Evolutionary conservation across 2,797 vertebrate genomes (phyloP).

Genomic region (Phoebastria nigripes): DNA sequence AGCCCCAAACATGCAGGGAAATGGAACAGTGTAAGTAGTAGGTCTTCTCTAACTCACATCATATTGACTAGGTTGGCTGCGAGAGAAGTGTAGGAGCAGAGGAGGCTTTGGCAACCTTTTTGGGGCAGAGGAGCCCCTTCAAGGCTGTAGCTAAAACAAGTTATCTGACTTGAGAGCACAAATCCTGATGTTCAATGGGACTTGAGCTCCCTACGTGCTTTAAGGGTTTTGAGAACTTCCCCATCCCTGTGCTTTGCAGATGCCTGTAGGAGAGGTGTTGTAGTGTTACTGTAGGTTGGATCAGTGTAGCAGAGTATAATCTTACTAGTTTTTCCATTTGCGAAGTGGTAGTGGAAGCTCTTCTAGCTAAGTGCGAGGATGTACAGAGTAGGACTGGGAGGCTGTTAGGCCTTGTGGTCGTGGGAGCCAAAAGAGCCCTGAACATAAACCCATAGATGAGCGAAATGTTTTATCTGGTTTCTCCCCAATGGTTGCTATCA

Average conservation of each 20-base stretch:
- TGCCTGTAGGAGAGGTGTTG: neutral
- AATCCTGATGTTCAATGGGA: neutral
- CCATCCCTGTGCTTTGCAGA: neutral
- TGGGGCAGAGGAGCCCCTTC: neutral
- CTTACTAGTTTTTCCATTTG: neutral
- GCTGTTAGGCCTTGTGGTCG: neutral
- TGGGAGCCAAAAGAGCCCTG: neutral
- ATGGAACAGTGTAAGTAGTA: neutral
- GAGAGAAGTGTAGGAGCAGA: neutral
- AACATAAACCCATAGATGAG: neutral
- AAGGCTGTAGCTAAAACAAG: neutral
- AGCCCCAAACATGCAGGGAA: neutral
- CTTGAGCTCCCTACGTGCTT: fast-evolving
- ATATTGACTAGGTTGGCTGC: fast-evolving
- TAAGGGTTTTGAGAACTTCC: neutral
- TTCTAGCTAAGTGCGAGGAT: neutral
- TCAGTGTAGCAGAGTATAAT: neutral
- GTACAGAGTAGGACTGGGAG: neutral
- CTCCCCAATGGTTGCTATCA: neutral
- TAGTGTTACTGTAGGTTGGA: neutral
- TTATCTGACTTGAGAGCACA: neutral
- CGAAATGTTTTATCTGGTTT: neutral
- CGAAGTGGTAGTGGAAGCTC: neutral
- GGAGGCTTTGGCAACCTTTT: neutral
- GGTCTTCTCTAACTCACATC: neutral